Percentiles rank a stretch among this genome's conserved stretches.
Evolutionary conservation across 2,797 vertebrate species (phyloP).

Genomic region (Gymnothorax javanicus): DNA sequence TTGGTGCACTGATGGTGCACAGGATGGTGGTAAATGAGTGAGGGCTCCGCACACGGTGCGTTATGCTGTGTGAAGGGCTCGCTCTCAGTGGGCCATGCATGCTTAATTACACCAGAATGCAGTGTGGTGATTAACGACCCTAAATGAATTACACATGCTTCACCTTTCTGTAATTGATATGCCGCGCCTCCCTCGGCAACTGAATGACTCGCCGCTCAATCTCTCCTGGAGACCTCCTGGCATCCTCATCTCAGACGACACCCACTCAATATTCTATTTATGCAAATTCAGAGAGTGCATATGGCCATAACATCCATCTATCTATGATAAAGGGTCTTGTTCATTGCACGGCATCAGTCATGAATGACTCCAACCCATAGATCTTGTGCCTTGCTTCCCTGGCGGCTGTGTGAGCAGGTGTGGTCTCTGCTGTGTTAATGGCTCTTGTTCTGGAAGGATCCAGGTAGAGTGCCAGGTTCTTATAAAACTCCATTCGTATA

Average conservation of each 20-base stretch:
- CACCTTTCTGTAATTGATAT: constrained; percentile 20
- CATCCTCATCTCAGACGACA: background rate
- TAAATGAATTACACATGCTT: constrained; percentile 23
- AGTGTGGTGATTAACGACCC: constrained; percentile 16
- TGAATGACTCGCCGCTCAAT: background rate
- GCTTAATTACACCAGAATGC: constrained; percentile 21
- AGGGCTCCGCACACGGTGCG: background rate
- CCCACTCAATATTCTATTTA: constrained; percentile 21
- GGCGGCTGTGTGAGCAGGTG: background rate
- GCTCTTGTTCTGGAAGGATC: background rate
- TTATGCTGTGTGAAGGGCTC: background rate
- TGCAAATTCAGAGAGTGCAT: constrained; percentile 2
- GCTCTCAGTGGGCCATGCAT: background rate
- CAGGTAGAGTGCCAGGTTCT: background rate
- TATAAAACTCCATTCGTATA: no score
- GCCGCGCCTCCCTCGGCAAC: constrained; percentile 10
- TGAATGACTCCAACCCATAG: constrained; percentile 11
- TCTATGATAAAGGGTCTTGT: background rate
- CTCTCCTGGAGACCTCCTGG: background rate
- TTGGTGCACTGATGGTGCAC: background rate
- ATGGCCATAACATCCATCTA: background rate
- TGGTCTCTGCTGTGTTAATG: background rate
- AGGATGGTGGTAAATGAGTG: background rate
- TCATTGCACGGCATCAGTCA: background rate
- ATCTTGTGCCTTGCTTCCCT: background rate